Conservation (phyloP, 2,113 vertebrate species). For the Tursiops truncatus region DNA sequence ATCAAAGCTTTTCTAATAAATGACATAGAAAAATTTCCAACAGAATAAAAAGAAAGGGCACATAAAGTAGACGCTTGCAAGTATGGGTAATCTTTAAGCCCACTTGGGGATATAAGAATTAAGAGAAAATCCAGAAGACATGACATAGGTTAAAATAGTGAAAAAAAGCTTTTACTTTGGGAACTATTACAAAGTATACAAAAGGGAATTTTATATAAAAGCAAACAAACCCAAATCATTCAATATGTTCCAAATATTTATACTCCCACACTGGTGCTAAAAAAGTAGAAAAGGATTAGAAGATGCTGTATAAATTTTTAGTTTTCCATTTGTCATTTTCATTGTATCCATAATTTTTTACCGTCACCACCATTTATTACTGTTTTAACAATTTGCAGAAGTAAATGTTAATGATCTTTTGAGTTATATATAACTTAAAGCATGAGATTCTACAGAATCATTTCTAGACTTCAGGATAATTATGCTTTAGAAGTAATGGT, state of each 20-base stretch:
- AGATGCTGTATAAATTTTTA: background rate
- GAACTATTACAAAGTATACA: background rate
- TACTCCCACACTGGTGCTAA: background rate
- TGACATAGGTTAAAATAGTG: background rate
- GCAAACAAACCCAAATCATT: background rate
- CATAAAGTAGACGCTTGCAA: background rate
- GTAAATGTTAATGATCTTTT: background rate
- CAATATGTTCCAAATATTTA: background rate
- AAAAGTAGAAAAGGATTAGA: background rate
- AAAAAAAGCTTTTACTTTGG: background rate
- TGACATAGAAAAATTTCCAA: background rate
- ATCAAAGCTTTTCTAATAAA: slow-evolving; percentile 31
- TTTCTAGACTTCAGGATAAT: slow-evolving; percentile 10
- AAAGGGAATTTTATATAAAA: slow-evolving; percentile 8
- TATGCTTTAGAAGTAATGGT: background rate
- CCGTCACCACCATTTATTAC: background rate
- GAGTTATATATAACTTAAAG: background rate
- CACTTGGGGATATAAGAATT: background rate
- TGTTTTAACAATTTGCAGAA: background rate
- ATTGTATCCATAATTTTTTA: background rate
- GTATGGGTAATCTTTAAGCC: background rate
- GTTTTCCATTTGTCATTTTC: background rate
- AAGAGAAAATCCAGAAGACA: background rate
- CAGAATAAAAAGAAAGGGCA: background rate
- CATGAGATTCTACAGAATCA: background rate